Base-by-base conservation (phyloP, 2,113 vertebrate genomes). In the Fregata magnificens region DNA sequence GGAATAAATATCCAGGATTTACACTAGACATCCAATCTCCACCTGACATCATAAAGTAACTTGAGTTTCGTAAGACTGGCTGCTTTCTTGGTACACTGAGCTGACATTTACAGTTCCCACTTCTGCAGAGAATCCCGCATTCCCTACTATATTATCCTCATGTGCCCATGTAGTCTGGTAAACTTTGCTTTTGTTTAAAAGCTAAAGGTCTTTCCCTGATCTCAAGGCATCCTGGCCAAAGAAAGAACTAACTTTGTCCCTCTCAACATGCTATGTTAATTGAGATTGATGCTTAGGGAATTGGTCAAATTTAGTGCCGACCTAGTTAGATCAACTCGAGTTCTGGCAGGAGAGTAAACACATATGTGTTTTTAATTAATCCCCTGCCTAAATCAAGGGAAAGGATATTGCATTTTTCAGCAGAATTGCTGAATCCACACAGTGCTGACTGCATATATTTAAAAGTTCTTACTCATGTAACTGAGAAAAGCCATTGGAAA, bases 321-420 rank as follows among this genome's bases (percentile, higher is more conserved):
- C 44, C n/a, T 61, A 79, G 31, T 95, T 91, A 92, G 55, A 92
- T 40, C 81, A 88, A 34, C 69, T 91, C 69, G 72, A 59, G 16
- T 87, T 92, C 70, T 94, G 94, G 62, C 58, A 87, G 69, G 19
- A 88, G 15, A 72, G 66, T 50, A 74, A 95, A 85, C 32, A 32
- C 44, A 40, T 93, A 80, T 86, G 71, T 96, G 90, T 86, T 97
- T 96, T 94, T 93, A 97, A 96, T 97, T 94, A 97, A 94, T 95
- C 65, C 45, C 65, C 45, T 81, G 81, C 61, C 73, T 88, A 94
- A 91, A 92, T 88, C 77, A 84, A 88, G 85, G 34, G 47, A 92
- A 93, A 78, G 34, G 40, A 83, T 96, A 94, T 85, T 97, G 93
- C 45, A 47, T 95, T 97, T 96, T 97, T 96, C 88, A 96, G 96